These are phyloP conservation scores for Ligdia adustata DNA, from an alignment of 2,888 invertebrate genomes.

Conservation along the genomic window DNA sequence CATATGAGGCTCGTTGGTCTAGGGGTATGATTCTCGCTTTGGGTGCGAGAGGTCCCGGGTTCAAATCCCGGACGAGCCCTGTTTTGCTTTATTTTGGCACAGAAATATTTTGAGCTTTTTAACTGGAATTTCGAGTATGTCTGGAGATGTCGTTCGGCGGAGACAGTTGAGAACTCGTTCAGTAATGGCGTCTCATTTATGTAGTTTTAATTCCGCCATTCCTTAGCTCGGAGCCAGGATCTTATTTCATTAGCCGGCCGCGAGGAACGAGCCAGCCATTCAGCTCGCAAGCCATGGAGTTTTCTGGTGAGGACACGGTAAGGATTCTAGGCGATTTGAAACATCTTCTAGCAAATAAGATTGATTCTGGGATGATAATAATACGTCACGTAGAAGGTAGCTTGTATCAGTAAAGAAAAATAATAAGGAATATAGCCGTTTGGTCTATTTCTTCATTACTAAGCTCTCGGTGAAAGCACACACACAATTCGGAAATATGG, in stretches of 20 bases:
- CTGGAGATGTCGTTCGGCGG: constrained; percentile 27
- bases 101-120: constrained; percentile 5
- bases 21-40: constrained; percentile 85
- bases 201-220: constrained; percentile 83
- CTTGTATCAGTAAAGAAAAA: too few relatives aligned
- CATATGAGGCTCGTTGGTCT: constrained; percentile 77
- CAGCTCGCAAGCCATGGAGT: constrained; percentile 69
- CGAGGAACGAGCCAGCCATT: constrained; percentile 69
- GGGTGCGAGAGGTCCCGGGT: constrained; percentile 84
- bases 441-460: too few relatives aligned
- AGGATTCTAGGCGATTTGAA: too few relatives aligned
- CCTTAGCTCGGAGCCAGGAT: constrained; percentile 76
- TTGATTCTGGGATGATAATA: too few relatives aligned
- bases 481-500: too few relatives aligned
- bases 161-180: constrained; percentile 53
- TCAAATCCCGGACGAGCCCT: constrained; percentile 84
- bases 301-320: constrained; percentile 28
- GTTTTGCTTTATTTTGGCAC: constrained; percentile 3
- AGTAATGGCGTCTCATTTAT: constrained; percentile 74
- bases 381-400: too few relatives aligned
- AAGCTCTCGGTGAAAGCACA: too few relatives aligned
- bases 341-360: too few relatives aligned
- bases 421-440: too few relatives aligned
- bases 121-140: constrained; percentile 26
- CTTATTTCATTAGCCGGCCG: constrained; percentile 82